Evolutionary conservation across 2,888 invertebrate genomes (phyloP), one percentile per base, ranked within the genome.

Genomic region (Chydorus sphaericus): DNA sequence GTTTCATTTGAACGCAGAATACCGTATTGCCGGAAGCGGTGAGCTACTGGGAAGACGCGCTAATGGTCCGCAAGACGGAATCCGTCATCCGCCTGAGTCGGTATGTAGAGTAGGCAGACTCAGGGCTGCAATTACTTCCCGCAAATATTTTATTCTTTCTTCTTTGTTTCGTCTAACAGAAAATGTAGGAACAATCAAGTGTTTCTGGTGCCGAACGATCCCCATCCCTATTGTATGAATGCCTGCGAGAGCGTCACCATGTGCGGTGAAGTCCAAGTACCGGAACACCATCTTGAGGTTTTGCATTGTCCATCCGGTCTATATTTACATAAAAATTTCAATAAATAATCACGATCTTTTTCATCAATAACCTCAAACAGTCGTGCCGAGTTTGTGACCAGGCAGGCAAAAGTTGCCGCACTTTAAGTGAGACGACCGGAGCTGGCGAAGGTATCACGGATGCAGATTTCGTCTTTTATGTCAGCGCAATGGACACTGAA

Each of bases 181-280:
- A 89, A 89, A 75, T 92, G 91, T 67, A 83, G 85, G 48, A 86
- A 86, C 58, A 82, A 85, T 59, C 57, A 57, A 48, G 53, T 57
- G 52, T 57, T 57, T 38, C 31, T 57, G 36, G 44, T 39, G 2
- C 33, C 28, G 20, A 53, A 51, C 11, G 58, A 58, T 38, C 58
- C 58, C 26, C 48, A 58, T 50, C 58, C 55, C 31, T 89, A 91
- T 67, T 96, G 96, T 68, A 88, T 89, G 61, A 83, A 86, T 64
- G 74, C 79, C 0, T 92, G 92, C 70, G 85, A 82, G 63, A 70
- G 77, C 2, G 78, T 78, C 58, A 97, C 97, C 0, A 86, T 87
- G 79, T 98, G 98, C 70, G 98, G 98, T 0, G 97, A 98, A 70
- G 91, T 94, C 3, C 76, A 77, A 62, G 93, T 98, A 5, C 97